Conservation (phyloP, 2,113 vertebrate genomes). For the Eublepharis macularius region DNA sequence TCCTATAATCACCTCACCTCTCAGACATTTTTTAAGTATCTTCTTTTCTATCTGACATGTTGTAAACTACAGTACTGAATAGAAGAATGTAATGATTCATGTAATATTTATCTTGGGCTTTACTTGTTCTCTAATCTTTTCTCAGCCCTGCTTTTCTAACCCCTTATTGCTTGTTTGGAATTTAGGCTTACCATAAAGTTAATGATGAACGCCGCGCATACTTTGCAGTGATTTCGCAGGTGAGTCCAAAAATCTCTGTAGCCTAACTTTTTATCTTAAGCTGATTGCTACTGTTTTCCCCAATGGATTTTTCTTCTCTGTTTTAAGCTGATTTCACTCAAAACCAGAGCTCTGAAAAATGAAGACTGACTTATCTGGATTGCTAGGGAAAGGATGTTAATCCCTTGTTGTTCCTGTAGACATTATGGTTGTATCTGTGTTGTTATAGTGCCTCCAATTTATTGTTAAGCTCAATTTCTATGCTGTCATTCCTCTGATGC, state of each 20-base stretch:
- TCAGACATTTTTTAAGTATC: conserved; percentile 14
- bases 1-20: background rate
- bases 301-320: conserved; percentile 6
- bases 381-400: conserved; percentile 1
- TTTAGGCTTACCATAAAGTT: conserved; percentile 84
- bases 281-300: background rate
- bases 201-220: conserved; percentile 78
- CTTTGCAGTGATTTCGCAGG: conserved; percentile 84
- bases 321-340: conserved; percentile 3
- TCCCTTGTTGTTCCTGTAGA: background rate
- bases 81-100: conserved; percentile 6
- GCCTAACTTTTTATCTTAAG: conserved; percentile 20
- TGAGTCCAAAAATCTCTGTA: conserved; percentile 59
- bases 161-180: background rate
- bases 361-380: conserved; percentile 15
- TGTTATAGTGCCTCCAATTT: background rate
- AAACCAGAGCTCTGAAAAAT: background rate
- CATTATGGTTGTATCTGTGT: background rate
- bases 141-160: conserved; percentile 15
- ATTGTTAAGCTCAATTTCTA: background rate
- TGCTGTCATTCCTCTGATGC: background rate
- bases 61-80: conserved; percentile 6
- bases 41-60: background rate
- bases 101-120: background rate
- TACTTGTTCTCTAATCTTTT: conserved; percentile 27